phyloP scores from a whole-genome alignment of 2,797 vertebrate genomes.

The Poecilia gillii region DNA sequence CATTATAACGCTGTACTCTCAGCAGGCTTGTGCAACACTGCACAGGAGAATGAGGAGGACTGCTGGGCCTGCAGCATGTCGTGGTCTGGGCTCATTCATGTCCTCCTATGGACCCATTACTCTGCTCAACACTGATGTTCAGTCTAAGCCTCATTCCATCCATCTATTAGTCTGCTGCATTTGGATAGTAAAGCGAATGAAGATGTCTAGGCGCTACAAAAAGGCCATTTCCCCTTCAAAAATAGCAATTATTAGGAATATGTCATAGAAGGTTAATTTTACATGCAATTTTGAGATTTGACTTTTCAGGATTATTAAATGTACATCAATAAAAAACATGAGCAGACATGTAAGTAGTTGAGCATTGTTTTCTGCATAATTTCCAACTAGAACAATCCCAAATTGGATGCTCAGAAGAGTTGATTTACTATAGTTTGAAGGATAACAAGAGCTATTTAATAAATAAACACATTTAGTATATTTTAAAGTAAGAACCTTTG shows the following conservation, averaged over 20 bases:
- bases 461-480: neutral
- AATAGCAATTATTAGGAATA: neutral
- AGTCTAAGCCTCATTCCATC: slow-evolving; percentile 84
- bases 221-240: neutral
- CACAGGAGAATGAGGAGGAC: slow-evolving; percentile 85
- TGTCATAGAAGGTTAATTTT: neutral
- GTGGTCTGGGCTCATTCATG: slow-evolving; percentile 84
- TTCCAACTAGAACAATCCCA: neutral
- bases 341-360: neutral
- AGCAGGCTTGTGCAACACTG: slow-evolving; percentile 90
- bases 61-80: slow-evolving; percentile 90
- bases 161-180: slow-evolving; percentile 88
- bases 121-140: slow-evolving; percentile 88
- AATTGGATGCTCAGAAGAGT: neutral
- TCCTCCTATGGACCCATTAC: slow-evolving; percentile 92
- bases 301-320: neutral
- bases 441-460: neutral
- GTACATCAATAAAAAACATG: neutral
- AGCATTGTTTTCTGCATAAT: neutral
- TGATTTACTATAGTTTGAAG: neutral
- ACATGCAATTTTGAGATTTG: neutral
- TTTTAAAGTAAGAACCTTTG: neutral
- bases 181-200: slow-evolving; percentile 48
- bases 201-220: neutral
- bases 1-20: slow-evolving; percentile 91